Evolutionary conservation across 2,113 vertebrate genomes (phyloP), one percentile per base, ranked within the genome.

Genomic region (Pseudorectes ferrugineus): DNA sequence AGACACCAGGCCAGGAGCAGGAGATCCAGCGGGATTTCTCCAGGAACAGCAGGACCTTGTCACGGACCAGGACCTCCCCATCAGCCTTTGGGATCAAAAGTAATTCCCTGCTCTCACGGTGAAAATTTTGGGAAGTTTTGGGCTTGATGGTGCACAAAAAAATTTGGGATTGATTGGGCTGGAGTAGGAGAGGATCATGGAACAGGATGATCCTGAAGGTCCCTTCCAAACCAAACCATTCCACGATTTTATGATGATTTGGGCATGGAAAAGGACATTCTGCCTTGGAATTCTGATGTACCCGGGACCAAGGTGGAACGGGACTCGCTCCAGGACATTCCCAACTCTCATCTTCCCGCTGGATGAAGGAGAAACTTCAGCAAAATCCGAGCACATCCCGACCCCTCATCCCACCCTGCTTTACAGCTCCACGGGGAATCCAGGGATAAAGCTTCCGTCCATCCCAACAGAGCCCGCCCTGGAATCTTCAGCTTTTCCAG

Each of bases 401-500:
- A 63, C 78, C 33, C 38, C 8, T 0, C 51, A 8, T 31, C 78
- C 74, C 78, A 10, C 35, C 3, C 28, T 6, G 31, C 40, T 24
- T 28, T 5, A 13, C 49, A 38, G 61, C 45, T 72, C 67, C 26
- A 0, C 0, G 1, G 46, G 58, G 85, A 74, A 63, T 5, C 52
- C 81, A 3, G 18, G 70, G 35, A 6, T 10, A 14, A 89, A 76
- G 26, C 62, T 58, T 12, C 67, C 14, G 23, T 76, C 76, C 63
- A 23, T 58, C 18, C 54, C 91, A 20, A 4, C 2, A 8, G 40
- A 26, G 65, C 75, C 18, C 21, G 15, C 79, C 82, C 93, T 71
- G 92, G 92, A 94, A 86, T 28, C 68, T 35, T 46, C 61, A 20
- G 19, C 96, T 71, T 35, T 84, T 49, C 87, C 84, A 86, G 3